Evolutionary conservation across 2,888 invertebrate species (phyloP), one percentile per base, ranked within the genome.

Genomic region (Rhodophaea formosa): DNA sequence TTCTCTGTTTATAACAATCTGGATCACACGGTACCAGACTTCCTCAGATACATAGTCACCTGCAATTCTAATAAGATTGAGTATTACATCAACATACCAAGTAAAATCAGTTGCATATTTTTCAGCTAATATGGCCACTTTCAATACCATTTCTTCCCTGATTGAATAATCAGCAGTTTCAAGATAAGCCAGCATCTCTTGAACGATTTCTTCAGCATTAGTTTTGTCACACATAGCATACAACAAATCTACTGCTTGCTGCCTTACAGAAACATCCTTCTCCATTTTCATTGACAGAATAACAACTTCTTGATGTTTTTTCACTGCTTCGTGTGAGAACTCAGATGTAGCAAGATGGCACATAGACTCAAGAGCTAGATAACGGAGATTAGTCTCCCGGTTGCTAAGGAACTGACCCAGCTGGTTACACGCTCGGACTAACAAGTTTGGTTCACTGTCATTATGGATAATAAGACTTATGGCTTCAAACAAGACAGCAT

Each of bases 181-280:
- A 70, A 99, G 92, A 84, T 99, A 99, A 80, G 98, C 97, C 69
- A 99, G 92, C 99, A 99, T 99, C 91, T 99, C 99, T 80, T 98
- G 98, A 7, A 99, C 99, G 82, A 99, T 99, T 92, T 99, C 98
- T 86, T 98, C 98, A 17, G 99, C 98, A 91, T 99, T 99, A 68
- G 97, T 97, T 79, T 98, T 97, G 88, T 99, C 99, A 91, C 99
- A 99, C 99, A 99, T 99, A 45, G 99, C 99, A 91, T 99, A 99
- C 1, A 99, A 91, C 60, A 99, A 92, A 89, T 99, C 99, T 2
- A 99, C 99, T 56, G 99, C 99, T 82, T 99, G 96, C 82, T 99
- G 99, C 67, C 99, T 93, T 1, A 99, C 99, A 46, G 98, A 98
- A 0, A 99, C 98, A 92, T 99, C 99, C 74, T 99, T 96, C 82